These are phyloP conservation scores for Bruchidius siliquastri DNA, from an alignment of 2,888 invertebrate species.

Conservation along the genomic window DNA sequence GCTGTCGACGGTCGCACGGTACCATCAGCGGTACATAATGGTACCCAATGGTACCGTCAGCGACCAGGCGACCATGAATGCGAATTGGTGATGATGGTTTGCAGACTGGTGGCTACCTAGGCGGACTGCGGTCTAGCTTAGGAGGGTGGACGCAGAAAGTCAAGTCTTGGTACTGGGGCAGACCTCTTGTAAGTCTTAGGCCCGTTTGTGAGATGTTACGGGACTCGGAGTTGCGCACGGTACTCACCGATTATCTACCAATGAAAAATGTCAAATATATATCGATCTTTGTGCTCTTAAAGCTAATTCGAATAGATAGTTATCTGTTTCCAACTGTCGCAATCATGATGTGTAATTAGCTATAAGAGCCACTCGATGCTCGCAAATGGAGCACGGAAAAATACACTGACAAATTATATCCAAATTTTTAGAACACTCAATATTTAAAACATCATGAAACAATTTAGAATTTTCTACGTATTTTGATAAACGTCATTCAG, in stretches of 20 bases:
- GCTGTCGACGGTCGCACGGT: neutral
- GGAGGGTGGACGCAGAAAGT: slow-evolving; percentile 95
- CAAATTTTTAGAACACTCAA: too few relatives aligned
- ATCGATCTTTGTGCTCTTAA: too few relatives aligned
- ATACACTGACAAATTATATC: too few relatives aligned
- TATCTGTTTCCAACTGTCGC: too few relatives aligned
- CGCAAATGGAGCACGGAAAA: too few relatives aligned
- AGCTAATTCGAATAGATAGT: too few relatives aligned
- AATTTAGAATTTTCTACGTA: too few relatives aligned
- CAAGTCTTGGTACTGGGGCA: slow-evolving; percentile 96
- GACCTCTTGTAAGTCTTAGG: slow-evolving; percentile 79
- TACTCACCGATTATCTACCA: neutral
- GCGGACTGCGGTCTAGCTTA: slow-evolving; percentile 89
- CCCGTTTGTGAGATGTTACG: neutral
- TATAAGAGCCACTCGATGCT: too few relatives aligned
- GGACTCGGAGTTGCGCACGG: neutral
- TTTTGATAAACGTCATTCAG: too few relatives aligned
- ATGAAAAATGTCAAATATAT: neutral
- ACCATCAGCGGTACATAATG: neutral
- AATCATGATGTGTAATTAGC: too few relatives aligned
- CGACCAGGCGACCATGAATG: slow-evolving; percentile 24
- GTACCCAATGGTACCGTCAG: slow-evolving; percentile 10
- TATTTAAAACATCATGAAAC: too few relatives aligned
- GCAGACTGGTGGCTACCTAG: slow-evolving; percentile 88
- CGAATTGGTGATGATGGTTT: slow-evolving; percentile 37